Percentiles rank a stretch among this genome's conserved stretches.
phyloP scores from a whole-genome alignment of 1,140 invertebrate species.

The Hermatobates lingyangjiaoensis region DNA sequence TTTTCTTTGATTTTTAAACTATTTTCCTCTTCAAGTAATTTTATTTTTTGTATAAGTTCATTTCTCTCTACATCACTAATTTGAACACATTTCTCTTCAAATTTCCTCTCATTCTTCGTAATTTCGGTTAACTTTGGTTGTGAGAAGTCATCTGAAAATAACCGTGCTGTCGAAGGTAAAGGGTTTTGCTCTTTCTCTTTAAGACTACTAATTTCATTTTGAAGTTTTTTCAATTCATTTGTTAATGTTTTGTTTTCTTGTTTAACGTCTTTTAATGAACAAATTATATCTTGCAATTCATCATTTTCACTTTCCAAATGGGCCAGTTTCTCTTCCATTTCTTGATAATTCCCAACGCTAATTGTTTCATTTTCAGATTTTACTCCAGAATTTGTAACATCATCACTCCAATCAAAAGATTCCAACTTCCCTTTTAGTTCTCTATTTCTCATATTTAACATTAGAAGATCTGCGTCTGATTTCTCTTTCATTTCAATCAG shows the following conservation, averaged over 20 bases:
- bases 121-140: too few species aligned
- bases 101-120: too few species aligned
- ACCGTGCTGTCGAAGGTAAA: too few species aligned
- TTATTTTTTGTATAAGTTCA: too few species aligned
- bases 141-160: too few species aligned
- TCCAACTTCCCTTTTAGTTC: constrained; percentile 32
- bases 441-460: constrained; percentile 41
- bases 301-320: constrained; percentile 13
- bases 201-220: background rate
- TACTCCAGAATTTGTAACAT: constrained; percentile 32
- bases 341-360: background rate
- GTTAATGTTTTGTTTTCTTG: background rate
- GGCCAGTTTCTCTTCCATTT: constrained; percentile 13
- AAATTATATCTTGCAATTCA: constrained; percentile 15
- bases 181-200: background rate
- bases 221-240: constrained; percentile 13
- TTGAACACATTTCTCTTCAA: too few species aligned
- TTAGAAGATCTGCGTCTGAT: constrained; percentile 44
- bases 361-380: constrained; percentile 23
- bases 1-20: too few species aligned
- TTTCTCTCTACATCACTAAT: too few species aligned
- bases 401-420: constrained; percentile 23
- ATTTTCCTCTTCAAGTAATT: too few species aligned
- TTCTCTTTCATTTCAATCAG: constrained; percentile 60
- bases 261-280: constrained; percentile 5